Evolutionary conservation across 2,888 invertebrate species (phyloP).

Genomic region (Drosophila putrida): DNA sequence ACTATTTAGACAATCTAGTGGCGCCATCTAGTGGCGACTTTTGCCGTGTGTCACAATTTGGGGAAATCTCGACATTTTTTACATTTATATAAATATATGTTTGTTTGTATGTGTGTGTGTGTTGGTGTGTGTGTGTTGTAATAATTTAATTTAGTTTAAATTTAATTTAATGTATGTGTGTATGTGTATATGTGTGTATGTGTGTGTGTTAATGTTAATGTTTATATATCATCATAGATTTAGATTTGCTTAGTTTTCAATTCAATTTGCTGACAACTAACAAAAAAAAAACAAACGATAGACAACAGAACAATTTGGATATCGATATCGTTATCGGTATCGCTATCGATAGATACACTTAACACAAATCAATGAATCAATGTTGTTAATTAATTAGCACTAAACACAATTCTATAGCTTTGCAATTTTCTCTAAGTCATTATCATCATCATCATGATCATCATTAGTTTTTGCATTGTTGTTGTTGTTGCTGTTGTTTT

Average conservation of each 20-base stretch:
- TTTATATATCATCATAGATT: constrained; percentile 8
- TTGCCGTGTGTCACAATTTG: too few relatives aligned
- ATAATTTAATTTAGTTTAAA: constrained; percentile 37
- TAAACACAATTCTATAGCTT: constrained; percentile 34
- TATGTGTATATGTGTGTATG: constrained; percentile 10
- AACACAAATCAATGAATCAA: constrained; percentile 1
- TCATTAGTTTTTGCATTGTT: background rate
- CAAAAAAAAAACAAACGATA: constrained; percentile 34
- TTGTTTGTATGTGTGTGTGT: constrained; percentile 8
- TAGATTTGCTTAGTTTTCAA: constrained; percentile 3
- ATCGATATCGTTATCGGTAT: too few relatives aligned
- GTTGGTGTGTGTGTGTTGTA: constrained; percentile 26
- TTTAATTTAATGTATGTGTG: constrained; percentile 42
- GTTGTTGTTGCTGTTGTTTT: constrained; percentile 49
- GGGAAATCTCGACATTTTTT: background rate
- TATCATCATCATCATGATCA: background rate
- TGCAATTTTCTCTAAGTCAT: background rate
- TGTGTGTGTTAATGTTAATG: constrained; percentile 31
- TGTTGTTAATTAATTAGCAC: constrained; percentile 58
- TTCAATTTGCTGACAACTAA: constrained; percentile 3
- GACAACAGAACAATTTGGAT: constrained; percentile 20
- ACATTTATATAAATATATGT: constrained; percentile 34
- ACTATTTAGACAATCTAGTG: constrained; percentile 47
- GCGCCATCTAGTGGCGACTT: constrained; percentile 53
- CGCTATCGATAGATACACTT: background rate